A percentile compares a stretch with the other conserved stretches of the same genome.
Conservation (phyloP, 2,888 invertebrate genomes). For the Pteria penguin region DNA sequence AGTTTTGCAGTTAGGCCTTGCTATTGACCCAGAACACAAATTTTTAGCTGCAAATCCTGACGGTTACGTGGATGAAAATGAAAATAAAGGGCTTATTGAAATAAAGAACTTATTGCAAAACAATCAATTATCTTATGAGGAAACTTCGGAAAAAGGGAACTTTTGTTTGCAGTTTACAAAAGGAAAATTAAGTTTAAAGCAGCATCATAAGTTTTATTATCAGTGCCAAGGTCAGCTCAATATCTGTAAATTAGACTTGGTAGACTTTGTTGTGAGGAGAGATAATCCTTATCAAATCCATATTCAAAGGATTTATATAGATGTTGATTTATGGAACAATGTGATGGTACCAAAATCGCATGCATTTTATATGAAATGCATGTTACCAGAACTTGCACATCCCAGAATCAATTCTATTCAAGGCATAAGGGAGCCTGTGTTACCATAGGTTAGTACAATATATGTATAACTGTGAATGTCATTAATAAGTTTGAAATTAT, state of each 20-base stretch:
- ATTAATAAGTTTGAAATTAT: too few species aligned
- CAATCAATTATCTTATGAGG: slow-evolving; percentile 17
- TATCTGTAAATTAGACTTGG: slow-evolving; percentile 30
- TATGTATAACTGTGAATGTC: neutral
- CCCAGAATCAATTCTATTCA: neutral
- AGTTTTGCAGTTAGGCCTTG: slow-evolving; percentile 29
- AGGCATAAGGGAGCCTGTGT: neutral
- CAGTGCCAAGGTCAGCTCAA: slow-evolving; percentile 40
- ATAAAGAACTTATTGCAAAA: slow-evolving; percentile 33
- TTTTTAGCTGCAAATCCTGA: slow-evolving; percentile 41
- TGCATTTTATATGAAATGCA: neutral
- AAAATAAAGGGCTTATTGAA: slow-evolving; percentile 17
- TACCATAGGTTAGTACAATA: neutral
- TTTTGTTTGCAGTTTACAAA: slow-evolving; percentile 33
- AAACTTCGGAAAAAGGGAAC: slow-evolving; percentile 25
- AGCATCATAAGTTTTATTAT: slow-evolving; percentile 35
- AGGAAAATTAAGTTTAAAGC: slow-evolving; percentile 28
- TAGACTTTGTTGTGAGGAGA: slow-evolving; percentile 39
- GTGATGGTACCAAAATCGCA: slow-evolving; percentile 29
- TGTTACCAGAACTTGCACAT: slow-evolving; percentile 26
- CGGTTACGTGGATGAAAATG: slow-evolving; percentile 24
- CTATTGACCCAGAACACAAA: slow-evolving; percentile 9
- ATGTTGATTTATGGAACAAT: slow-evolving; percentile 25
- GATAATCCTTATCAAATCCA: slow-evolving; percentile 36
- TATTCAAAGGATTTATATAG: slow-evolving; percentile 27